A percentile compares a stretch with the other conserved stretches of the same genome.
These are phyloP conservation scores for Enteromius viviparus DNA, from an alignment of 2,797 vertebrate genomes.

Conservation along the genomic window DNA sequence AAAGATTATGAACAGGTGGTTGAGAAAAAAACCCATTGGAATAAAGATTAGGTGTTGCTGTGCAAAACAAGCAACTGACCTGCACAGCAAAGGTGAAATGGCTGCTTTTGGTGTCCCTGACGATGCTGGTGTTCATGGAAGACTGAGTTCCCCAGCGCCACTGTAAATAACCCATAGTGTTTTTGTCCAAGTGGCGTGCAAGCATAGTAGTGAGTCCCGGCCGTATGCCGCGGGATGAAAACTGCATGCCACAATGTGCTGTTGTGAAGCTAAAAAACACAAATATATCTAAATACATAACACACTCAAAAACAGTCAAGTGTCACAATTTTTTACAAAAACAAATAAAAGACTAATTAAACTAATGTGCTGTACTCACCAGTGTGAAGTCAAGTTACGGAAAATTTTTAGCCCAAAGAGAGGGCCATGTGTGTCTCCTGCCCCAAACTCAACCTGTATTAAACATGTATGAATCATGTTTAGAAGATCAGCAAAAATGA, in stretches of 20 bases:
- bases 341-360: neutral
- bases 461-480: slow-evolving; percentile 56
- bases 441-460: slow-evolving; percentile 90
- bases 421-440: slow-evolving; percentile 94
- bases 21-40: slow-evolving; percentile 24
- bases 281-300: neutral
- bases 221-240: slow-evolving; percentile 89
- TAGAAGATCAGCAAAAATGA: neutral
- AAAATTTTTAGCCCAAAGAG: slow-evolving; percentile 94
- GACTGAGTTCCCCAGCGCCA: slow-evolving; percentile 98
- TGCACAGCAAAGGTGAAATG: slow-evolving; percentile 92
- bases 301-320: neutral
- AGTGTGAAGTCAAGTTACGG: slow-evolving; percentile 92
- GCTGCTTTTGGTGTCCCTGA: slow-evolving; percentile 94
- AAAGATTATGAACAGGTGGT: slow-evolving; percentile 22
- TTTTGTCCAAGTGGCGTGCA: slow-evolving; percentile 95
- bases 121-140: slow-evolving; percentile 96
- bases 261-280: slow-evolving; percentile 85
- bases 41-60: slow-evolving; percentile 23
- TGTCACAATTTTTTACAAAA: neutral
- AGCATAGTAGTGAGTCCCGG: slow-evolving; percentile 90
- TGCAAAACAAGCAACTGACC: slow-evolving; percentile 71
- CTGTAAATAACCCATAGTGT: slow-evolving; percentile 97
- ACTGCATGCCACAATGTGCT: slow-evolving; percentile 92
- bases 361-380: slow-evolving; percentile 70